Evolutionary conservation across 2,797 vertebrate genomes (phyloP), one percentile per base, ranked within the genome.

Genomic region (Diglossa cyanea): DNA sequence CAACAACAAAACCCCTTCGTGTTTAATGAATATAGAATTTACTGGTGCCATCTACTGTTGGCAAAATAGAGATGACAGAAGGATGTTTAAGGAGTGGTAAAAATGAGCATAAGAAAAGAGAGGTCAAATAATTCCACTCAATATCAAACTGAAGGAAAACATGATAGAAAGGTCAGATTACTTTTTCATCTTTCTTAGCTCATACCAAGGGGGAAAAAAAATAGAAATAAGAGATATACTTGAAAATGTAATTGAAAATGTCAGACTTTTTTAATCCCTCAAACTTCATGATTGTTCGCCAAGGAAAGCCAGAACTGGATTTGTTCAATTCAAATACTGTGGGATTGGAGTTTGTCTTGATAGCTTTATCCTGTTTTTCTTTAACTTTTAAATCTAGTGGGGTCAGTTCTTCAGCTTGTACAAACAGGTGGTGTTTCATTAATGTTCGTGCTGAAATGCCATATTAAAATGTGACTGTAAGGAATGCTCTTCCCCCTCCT

Each of bases 21-120:
- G 17, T 44, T 90, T 70, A 78, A 83, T 42, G 40, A 91, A 96
- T 94, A 55, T 15, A 87, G 76, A 85, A 95, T 95, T 96, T 95
- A 55, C 79, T 96, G 92, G 77, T 94, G 95, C 96, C 97, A 97
- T 76, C 96, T 98, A 89, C 93, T 96, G 97, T 95, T 90, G 50
- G 67, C 35, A 90, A 90, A 92, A 67, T 17, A 70, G 61, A 70
- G 44, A 39, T 40, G 57, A 76, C 55, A 37, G 57, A 90, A 81
- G 50, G 44, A 39, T 57, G 21, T 19, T 81, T 40, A n/a, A 21
- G 3, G 8, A 53, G 26, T 11, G 9, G 33, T 80, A 23, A 83
- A 82, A 83, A 72, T 0, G 1, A 77, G 14, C 15, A 20, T 35
- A 40, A 28, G 31, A 60, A 75, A 65, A 76, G 30, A 68, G 44